phyloP scores from a whole-genome alignment of 2,797 vertebrate species.

The Streptopelia turtur region DNA sequence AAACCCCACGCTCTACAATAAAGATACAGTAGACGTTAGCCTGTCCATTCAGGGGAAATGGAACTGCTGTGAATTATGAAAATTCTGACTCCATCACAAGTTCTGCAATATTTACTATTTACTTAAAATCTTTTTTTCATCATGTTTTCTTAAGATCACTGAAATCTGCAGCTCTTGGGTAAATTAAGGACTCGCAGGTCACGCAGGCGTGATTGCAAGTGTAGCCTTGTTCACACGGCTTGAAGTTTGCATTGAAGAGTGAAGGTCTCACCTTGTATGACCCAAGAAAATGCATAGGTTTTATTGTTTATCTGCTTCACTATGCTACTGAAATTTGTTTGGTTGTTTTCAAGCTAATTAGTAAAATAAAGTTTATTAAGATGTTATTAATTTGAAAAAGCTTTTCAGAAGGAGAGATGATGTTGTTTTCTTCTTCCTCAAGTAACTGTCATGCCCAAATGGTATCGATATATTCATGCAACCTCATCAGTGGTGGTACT shows the following conservation, averaged over 20 bases:
- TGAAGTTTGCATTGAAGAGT: background rate
- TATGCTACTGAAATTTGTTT: background rate
- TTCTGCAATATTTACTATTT: background rate
- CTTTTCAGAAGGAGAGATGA: background rate
- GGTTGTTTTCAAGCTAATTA: background rate
- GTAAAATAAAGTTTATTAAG: background rate
- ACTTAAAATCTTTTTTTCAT: background rate
- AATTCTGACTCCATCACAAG: background rate
- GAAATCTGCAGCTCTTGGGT: background rate
- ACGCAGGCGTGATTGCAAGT: background rate
- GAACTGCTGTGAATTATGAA: background rate
- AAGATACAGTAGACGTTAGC: background rate
- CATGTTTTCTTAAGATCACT: background rate
- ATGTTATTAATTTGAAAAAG: background rate
- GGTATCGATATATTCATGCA: fast-evolving
- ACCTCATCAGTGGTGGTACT: background rate
- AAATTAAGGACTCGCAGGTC: background rate
- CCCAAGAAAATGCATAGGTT: background rate
- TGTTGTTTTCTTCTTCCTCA: background rate
- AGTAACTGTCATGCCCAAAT: background rate
- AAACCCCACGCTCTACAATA: background rate
- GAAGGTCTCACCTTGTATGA: background rate
- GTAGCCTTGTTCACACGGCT: background rate
- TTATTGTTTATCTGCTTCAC: background rate
- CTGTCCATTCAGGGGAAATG: background rate